Percentiles rank a stretch among this genome's conserved stretches.
Evolutionary conservation across 2,888 invertebrate species (phyloP).

Genomic region (Myopa tessellatipennis): DNA sequence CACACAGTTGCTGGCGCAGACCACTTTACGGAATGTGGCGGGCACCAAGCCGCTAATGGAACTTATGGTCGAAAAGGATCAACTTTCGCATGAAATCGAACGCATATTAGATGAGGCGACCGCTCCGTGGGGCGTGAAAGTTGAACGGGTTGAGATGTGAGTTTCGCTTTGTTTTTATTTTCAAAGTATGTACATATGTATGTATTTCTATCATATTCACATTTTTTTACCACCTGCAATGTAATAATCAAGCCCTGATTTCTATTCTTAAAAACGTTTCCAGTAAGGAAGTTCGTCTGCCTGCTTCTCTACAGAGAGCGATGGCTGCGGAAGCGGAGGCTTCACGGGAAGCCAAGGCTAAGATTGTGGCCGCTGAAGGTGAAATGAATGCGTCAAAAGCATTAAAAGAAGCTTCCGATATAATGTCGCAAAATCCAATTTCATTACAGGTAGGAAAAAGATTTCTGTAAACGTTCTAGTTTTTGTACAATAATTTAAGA

Average conservation of each 20-base stretch:
- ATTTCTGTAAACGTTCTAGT: background rate
- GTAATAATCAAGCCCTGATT: too few species aligned
- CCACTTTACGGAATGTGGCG: conserved; percentile 86
- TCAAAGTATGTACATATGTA: background rate
- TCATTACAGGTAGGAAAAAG: conserved; percentile 54
- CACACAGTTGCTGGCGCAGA: conserved; percentile 82
- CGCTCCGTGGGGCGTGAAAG: conserved; percentile 91
- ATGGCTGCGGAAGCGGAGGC: conserved; percentile 62
- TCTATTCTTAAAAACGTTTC: background rate
- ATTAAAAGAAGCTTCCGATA: conserved; percentile 59
- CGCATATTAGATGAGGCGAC: conserved; percentile 84
- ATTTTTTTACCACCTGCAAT: too few species aligned
- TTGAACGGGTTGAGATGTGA: conserved; percentile 94
- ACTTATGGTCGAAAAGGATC: conserved; percentile 89
- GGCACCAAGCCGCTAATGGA: conserved; percentile 91
- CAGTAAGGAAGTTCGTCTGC: conserved; percentile 59
- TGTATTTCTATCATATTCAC: too few species aligned
- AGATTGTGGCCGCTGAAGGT: conserved; percentile 60
- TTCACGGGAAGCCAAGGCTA: conserved; percentile 58
- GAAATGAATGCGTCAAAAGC: conserved; percentile 55
- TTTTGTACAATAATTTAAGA: too few species aligned
- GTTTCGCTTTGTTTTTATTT: conserved; percentile 28
- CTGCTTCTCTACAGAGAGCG: conserved; percentile 53
- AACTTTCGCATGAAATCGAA: conserved; percentile 89
- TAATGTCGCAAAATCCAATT: conserved; percentile 57